These are phyloP conservation scores for Macrotrachela quadricornifera DNA, from an alignment of 1,140 invertebrate species.

Conservation along the genomic window DNA sequence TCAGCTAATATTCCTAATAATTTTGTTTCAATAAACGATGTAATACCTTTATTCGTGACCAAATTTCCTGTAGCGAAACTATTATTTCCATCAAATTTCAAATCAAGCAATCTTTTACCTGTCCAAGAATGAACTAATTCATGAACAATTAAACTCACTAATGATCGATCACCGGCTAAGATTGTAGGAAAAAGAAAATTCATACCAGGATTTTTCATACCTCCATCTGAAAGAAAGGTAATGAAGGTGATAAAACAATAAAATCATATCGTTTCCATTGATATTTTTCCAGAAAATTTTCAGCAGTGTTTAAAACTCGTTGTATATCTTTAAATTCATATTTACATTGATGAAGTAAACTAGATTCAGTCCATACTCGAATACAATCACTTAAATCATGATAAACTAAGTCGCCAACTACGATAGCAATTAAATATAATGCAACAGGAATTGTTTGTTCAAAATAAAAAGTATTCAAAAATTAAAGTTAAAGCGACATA, in stretches of 20 bases:
- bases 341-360: slow-evolving; percentile 55
- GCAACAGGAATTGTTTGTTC: slow-evolving; percentile 42
- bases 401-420: slow-evolving; percentile 55
- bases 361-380: slow-evolving; percentile 67
- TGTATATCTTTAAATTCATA: slow-evolving; percentile 66
- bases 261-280: slow-evolving; percentile 48
- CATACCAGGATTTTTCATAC: slow-evolving; percentile 90
- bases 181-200: slow-evolving; percentile 79
- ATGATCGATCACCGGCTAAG: slow-evolving; percentile 64
- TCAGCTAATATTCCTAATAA: no score
- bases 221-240: slow-evolving; percentile 75
- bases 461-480: slow-evolving; percentile 41
- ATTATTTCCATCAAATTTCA: no score
- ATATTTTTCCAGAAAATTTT: slow-evolving; percentile 37
- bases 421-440: slow-evolving; percentile 53
- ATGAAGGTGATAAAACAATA: slow-evolving; percentile 69
- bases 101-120: no score
- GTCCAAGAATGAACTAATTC: slow-evolving; percentile 92
- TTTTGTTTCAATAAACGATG: slow-evolving; percentile 70
- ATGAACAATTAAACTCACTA: slow-evolving; percentile 68
- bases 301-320: slow-evolving; percentile 55
- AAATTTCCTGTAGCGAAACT: no score
- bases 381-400: no score
- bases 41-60: slow-evolving; percentile 88
- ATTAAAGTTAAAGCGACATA: no score